Percentiles rank a stretch among this genome's conserved stretches.
Evolutionary conservation across 1,140 invertebrate species (phyloP).

Genomic region (Bactericera cockerelli): DNA sequence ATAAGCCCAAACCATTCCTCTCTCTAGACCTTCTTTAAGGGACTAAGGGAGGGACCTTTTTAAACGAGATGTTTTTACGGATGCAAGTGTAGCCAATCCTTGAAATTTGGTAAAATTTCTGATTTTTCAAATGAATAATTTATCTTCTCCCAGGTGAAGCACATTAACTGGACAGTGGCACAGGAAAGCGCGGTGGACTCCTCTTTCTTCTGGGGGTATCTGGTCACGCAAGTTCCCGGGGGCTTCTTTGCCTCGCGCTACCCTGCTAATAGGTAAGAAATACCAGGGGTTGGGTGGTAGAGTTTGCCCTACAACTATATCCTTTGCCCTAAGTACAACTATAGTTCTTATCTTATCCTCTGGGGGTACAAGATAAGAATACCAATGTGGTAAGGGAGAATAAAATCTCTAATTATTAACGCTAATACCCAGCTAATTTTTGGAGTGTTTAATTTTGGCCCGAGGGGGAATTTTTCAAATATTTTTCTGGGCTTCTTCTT

Average conservation of each 20-base stretch:
- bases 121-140: too few species aligned
- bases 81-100: too few species aligned
- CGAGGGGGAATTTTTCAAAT: background rate
- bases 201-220: conserved; percentile 98
- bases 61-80: too few species aligned
- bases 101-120: too few species aligned
- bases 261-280: conserved; percentile 79
- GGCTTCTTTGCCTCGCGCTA: conserved; percentile 94
- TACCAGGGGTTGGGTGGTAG: conserved; percentile 66
- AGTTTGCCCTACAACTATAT: too few species aligned
- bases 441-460: too few species aligned
- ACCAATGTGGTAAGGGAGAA: background rate
- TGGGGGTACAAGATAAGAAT: background rate
- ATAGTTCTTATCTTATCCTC: too few species aligned
- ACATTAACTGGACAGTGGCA: conserved; percentile 75
- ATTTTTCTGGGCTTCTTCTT: too few species aligned
- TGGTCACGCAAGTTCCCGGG: conserved; percentile 96
- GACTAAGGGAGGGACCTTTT: too few species aligned
- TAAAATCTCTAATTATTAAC: background rate
- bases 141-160: background rate
- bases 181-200: conserved; percentile 88
- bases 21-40: too few species aligned
- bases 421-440: background rate
- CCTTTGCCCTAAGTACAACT: too few species aligned
- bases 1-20: too few species aligned